A percentile compares a stretch with the other conserved stretches of the same genome.
Conservation (phyloP, 2,888 invertebrate genomes). For the Aphodius granarius region DNA sequence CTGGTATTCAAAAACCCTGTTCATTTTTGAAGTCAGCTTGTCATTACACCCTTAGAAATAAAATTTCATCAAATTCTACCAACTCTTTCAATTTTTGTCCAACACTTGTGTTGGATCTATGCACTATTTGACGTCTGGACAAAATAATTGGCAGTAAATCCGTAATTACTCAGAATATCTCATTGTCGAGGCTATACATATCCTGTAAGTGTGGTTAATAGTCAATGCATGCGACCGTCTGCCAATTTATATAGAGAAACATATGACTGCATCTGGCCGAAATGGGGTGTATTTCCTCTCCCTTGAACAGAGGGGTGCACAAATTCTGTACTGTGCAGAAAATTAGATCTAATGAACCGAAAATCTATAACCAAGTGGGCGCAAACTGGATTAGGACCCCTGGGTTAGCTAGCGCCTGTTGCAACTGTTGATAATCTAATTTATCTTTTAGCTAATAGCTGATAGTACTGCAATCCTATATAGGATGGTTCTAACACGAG, state of each 20-base stretch:
- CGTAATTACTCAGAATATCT: conserved; percentile 15
- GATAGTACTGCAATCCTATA: no score
- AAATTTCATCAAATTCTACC: no score
- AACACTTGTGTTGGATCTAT: no score
- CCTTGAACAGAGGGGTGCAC: neutral
- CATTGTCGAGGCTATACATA: conserved; percentile 15
- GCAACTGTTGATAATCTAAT: no score
- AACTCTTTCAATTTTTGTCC: no score
- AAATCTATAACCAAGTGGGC: neutral
- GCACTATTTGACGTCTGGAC: neutral
- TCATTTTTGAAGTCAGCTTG: no score
- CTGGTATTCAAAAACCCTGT: no score
- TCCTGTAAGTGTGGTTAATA: conserved; percentile 23
- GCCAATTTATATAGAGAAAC: conserved; percentile 11
- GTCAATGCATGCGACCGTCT: conserved; percentile 17
- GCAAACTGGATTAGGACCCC: neutral
- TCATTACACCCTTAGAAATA: no score
- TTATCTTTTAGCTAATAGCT: no score
- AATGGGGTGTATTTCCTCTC: conserved; percentile 5
- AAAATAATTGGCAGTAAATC: neutral
- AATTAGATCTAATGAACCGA: neutral
- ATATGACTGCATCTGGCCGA: conserved; percentile 20
- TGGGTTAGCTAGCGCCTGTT: neutral
- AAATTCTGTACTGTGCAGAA: neutral
- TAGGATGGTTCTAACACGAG: neutral